Base-by-base conservation (phyloP, 2,888 invertebrate species). In the Sclerodermus sp. region DNA sequence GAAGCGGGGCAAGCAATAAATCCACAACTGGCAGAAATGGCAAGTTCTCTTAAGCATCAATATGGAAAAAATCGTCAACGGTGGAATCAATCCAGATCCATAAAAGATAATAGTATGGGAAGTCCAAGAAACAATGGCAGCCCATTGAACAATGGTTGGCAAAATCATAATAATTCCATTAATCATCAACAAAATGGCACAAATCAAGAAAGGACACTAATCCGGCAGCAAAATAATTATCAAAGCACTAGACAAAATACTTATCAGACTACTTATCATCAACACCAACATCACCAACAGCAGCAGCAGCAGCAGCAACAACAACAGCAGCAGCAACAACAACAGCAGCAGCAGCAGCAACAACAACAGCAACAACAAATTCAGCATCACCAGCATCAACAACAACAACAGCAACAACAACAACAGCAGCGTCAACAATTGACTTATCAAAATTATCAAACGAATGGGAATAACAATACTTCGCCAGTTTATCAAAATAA, bases 1-100 rank as follows among this genome's bases (percentile, higher is more conserved):
- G 97, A 98, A 79, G 96, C 97, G 23, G 93, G 94, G 1, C 97
- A 97, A 75, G 84, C 83, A 31, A 88, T 95, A 13, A 90, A 91
- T 49, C 86, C 88, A 0, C 88, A 89, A 67, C 81, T 96, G n/a
- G 80, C 83, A 41, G 91, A 93, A 60, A 81, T 94, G 80, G 89
- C 89, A 0, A 82, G 78, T 68, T 82, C 77, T 70, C 83, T 83
- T 67, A 79, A 81, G 47, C 79, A 75, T 16, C 78, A 79, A 44
- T 78, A 68, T 15, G 73, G 76, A 6, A 77, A 78, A 38, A 72
- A 73, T 1, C 73, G 80, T 9, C 79, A 79, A 40, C 76, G 80
- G 4, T 80, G 80, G 80, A 79, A 76, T 47, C 68, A 73, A 23
- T 69, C 70, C 9, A 66, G 76, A 2, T 70, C 71, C 40, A 79